Base-by-base conservation (phyloP, 2,888 invertebrate genomes). In the Eudasyphora cyanicolor region DNA sequence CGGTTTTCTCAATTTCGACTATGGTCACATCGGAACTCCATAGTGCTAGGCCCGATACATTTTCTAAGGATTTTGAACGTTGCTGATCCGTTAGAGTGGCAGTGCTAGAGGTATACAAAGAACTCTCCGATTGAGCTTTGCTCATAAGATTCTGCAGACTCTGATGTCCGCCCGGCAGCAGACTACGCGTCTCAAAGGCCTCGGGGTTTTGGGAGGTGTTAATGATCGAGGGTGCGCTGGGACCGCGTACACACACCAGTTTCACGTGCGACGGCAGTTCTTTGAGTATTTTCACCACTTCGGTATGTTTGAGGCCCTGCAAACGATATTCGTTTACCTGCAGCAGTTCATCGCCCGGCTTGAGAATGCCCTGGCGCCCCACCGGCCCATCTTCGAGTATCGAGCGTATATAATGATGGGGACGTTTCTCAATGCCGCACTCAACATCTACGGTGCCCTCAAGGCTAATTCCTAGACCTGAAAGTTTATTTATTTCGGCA, bases 391-490 rank as follows among this genome's bases (percentile, higher is more conserved):
- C 98, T 8, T 97, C 96, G 82, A 99, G 94, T 87, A 99, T 98
- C 38, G 98, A 98, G 86, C 99, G 95, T 88, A 99, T 99, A 91
- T 98, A 99, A 93, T 99, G 99, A 93, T 99, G 99, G n/a, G 99
- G 99, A 87, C 98, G 94, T 51, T 98, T 95, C 93, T 99, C 99
- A 87, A 97, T 95, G 2, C 99, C 99, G 87, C 97, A 96, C 93
- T 99, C 99, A 27, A 99, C 98, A 90, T 99, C 99, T 14, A 99
- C 99, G 0, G 99, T 99, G 38, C 99, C 99, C 93, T 99, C 99
- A 85, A 99, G 94, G 91, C 98, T 99, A 89, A 99, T 98, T 5
- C 99, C 99, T 85, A 99, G 94, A 73, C 98, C 99, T 89, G 96
- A 96, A 88, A 98, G 95, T 93, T 98, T 98, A 88, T 95, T 96